These are phyloP conservation scores for Athrips mouffetella DNA, from an alignment of 2,888 invertebrate genomes.

Conservation along the genomic window DNA sequence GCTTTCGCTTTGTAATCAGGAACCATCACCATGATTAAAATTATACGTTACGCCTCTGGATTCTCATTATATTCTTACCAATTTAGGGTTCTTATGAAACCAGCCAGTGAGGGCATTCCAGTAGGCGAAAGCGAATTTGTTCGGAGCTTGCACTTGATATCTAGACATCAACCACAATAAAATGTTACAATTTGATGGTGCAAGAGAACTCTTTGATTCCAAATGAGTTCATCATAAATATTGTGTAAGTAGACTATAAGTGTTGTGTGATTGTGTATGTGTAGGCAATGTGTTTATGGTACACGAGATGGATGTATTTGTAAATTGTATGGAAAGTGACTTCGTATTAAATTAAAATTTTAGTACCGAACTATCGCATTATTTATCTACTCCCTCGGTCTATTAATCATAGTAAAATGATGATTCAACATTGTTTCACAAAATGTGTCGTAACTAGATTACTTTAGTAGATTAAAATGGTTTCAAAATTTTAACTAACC, in stretches of 20 bases:
- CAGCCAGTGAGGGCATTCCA: no score
- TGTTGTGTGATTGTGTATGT: slow-evolving; percentile 4
- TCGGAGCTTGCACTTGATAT: no score
- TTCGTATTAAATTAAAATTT: slow-evolving; percentile 63
- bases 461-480: not conserved
- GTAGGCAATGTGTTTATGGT: slow-evolving; percentile 20
- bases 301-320: slow-evolving; percentile 39
- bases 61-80: not conserved
- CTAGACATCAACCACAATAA: not conserved
- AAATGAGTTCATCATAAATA: not conserved
- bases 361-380: slow-evolving; percentile 22
- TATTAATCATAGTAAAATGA: slow-evolving; percentile 23
- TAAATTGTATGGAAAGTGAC: slow-evolving; percentile 34
- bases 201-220: no score
- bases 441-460: slow-evolving; percentile 4
- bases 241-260: not conserved
- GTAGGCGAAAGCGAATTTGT: no score
- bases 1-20: slow-evolving; percentile 1
- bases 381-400: slow-evolving; percentile 12
- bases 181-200: no score
- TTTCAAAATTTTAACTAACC: slow-evolving; percentile 1
- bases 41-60: not conserved
- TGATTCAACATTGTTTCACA: slow-evolving; percentile 6
- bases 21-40: not conserved
- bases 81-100: no score